phyloP scores from a whole-genome alignment of 2,888 invertebrate genomes.

The Scaptomyza caliginosa region DNA sequence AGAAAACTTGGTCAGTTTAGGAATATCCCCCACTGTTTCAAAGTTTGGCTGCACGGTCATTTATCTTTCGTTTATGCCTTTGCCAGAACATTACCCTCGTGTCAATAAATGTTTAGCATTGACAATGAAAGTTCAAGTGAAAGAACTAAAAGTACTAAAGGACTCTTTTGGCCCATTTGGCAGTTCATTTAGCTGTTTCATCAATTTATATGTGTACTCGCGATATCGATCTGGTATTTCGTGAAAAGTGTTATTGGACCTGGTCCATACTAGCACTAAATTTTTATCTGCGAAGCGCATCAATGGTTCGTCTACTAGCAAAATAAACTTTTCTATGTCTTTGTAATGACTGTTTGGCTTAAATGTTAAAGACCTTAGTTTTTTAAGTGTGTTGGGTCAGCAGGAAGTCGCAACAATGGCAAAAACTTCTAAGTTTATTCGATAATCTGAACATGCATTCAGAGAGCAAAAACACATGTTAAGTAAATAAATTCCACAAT shows the following conservation, averaged over 20 bases:
- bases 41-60: conserved; percentile 18
- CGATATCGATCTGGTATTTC: conserved; percentile 46
- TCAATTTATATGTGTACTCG: conserved; percentile 53
- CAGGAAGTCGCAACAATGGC: neutral
- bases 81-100: conserved; percentile 38
- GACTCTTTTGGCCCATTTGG: conserved; percentile 43
- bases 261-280: conserved; percentile 3
- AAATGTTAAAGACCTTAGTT: neutral
- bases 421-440: neutral
- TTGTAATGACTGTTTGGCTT: neutral
- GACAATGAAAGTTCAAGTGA: conserved; percentile 15
- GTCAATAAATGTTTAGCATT: conserved; percentile 31
- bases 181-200: conserved; percentile 47
- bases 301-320: conserved; percentile 10
- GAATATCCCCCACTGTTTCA: conserved; percentile 10
- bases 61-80: conserved; percentile 40
- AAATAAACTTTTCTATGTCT: conserved; percentile 19
- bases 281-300: conserved; percentile 21
- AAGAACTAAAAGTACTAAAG: conserved; percentile 10
- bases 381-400: neutral
- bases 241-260: conserved; percentile 26
- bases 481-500: too few relatives aligned
- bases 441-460: too few relatives aligned
- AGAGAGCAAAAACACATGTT: too few relatives aligned
- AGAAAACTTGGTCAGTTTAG: conserved; percentile 22